Conservation (phyloP, 2,113 vertebrate genomes). For the Catharus fuscescens region DNA sequence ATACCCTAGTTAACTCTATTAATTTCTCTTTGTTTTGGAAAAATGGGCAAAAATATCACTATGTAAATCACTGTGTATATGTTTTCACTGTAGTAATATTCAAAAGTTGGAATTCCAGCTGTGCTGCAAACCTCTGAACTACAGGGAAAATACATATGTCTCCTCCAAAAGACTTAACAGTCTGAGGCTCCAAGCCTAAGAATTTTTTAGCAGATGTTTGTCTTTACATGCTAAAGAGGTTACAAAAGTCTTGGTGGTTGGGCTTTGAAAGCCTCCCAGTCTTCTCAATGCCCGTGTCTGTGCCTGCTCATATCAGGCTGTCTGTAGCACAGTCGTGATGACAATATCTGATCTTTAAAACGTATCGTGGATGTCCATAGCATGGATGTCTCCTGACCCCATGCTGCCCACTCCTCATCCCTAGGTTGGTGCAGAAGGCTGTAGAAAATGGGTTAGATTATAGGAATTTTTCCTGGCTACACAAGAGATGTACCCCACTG, state of each 20-base stretch:
- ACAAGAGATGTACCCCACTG: not conserved
- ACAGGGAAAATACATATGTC: not conserved
- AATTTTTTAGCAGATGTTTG: slow-evolving; percentile 16
- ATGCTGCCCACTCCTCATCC: not conserved
- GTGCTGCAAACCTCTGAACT: not conserved
- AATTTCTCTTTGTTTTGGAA: slow-evolving; percentile 16
- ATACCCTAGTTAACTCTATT: not conserved
- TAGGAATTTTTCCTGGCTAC: not conserved
- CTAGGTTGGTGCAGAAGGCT: not conserved
- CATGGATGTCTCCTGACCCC: not conserved
- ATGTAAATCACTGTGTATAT: not conserved
- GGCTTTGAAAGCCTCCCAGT: not conserved
- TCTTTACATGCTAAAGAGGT: not conserved
- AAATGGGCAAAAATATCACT: not conserved
- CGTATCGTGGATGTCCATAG: no score
- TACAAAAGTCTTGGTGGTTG: not conserved
- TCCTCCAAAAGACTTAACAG: not conserved
- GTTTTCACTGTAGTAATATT: not conserved
- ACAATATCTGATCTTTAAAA: not conserved
- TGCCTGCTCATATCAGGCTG: not conserved
- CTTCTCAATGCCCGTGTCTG: not conserved
- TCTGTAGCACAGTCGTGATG: not conserved
- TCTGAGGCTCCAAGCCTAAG: not conserved
- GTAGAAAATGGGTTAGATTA: not conserved
- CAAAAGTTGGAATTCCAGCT: slow-evolving; percentile 6